phyloP scores from a whole-genome alignment of 2,113 vertebrate species.

The Microcebus griseorufus region DNA sequence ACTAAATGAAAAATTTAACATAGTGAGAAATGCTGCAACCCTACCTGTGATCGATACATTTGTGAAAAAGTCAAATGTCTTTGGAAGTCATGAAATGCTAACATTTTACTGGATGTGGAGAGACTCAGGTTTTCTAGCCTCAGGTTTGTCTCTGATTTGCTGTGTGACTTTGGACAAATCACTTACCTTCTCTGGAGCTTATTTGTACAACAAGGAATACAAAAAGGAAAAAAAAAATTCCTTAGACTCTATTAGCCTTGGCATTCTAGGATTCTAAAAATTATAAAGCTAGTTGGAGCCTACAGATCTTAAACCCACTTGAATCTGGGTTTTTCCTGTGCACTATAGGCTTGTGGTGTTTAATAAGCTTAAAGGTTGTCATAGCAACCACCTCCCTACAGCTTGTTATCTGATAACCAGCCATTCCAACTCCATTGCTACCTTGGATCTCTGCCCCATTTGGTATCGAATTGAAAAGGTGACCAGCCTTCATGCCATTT shows the following conservation, averaged over 20 bases:
- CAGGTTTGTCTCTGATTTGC: neutral
- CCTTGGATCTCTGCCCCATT: neutral
- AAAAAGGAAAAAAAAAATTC: neutral
- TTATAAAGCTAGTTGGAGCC: neutral
- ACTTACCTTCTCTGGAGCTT: neutral
- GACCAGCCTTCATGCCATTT: neutral
- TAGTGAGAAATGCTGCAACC: neutral
- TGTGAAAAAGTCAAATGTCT: neutral
- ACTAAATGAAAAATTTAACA: neutral
- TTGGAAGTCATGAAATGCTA: neutral
- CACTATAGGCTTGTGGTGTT: neutral
- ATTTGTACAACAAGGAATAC: neutral
- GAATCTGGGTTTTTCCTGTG: neutral
- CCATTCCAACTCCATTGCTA: neutral
- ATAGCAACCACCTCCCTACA: neutral
- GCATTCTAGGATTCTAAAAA: neutral
- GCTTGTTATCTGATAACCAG: slow-evolving; percentile 11
- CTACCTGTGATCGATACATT: neutral
- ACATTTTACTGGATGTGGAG: neutral
- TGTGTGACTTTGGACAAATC: slow-evolving; percentile 40
- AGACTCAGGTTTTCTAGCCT: neutral
- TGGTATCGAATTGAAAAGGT: neutral
- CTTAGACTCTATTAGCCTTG: neutral
- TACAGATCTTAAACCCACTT: neutral
- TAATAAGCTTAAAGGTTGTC: slow-evolving; percentile 43